Conservation (phyloP, 1,140 invertebrate species). For the Harlomillsia oculata region DNA sequence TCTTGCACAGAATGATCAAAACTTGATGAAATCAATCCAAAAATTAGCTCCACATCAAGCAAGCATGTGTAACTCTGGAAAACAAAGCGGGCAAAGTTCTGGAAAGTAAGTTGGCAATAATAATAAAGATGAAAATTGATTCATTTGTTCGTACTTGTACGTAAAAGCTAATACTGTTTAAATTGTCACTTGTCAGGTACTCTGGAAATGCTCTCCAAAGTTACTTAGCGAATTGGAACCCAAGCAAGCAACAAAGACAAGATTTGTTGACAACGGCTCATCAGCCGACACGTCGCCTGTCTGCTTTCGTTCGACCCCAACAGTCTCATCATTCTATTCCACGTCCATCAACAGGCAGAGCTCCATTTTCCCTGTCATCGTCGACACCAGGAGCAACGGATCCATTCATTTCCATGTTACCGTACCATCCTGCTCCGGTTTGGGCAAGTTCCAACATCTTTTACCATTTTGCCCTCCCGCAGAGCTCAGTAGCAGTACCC, state of each 20-base stretch:
- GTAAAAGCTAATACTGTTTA: too few species aligned
- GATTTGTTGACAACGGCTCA: conserved; percentile 1
- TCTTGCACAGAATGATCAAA: conserved; percentile 33
- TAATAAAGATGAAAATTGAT: conserved; percentile 1
- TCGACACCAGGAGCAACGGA: background rate
- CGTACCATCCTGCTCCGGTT: conserved; percentile 33
- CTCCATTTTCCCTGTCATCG: background rate
- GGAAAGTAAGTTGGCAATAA: background rate
- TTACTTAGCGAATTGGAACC: conserved; percentile 34
- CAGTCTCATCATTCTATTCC: conserved; percentile 14
- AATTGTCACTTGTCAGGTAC: conserved; percentile 21
- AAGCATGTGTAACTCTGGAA: background rate
- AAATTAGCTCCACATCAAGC: conserved; percentile 25
- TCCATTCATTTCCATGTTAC: conserved; percentile 25
- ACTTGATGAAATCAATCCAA: conserved; percentile 35
- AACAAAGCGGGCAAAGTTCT: background rate
- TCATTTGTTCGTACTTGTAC: too few species aligned
- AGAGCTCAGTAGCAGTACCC: conserved; percentile 3
- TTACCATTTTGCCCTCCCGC: conserved; percentile 34
- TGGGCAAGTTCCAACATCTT: conserved; percentile 35
- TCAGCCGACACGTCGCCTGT: conserved; percentile 15
- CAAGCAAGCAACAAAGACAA: background rate
- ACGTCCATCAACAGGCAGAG: background rate
- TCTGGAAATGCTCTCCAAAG: conserved; percentile 32
- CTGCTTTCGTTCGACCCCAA: conserved; percentile 33